phyloP scores from a whole-genome alignment of 2,888 invertebrate genomes.

The Andrena bucephala region DNA sequence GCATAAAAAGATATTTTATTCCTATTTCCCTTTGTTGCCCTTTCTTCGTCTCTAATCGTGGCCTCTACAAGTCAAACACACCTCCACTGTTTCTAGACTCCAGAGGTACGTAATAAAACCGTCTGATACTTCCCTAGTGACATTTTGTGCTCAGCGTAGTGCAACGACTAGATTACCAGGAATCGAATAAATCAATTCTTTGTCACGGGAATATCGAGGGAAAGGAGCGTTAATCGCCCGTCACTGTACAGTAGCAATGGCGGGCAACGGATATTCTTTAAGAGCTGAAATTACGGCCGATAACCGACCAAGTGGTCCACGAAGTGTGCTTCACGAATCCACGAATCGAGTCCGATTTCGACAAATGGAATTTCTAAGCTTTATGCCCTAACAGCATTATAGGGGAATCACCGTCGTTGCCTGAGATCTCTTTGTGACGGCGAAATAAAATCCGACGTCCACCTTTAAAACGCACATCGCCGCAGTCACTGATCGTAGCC shows the following conservation, averaged over 20 bases:
- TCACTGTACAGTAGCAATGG: constrained; percentile 16
- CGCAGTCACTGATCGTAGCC: constrained; percentile 13
- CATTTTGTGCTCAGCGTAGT: background rate
- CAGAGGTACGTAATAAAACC: background rate
- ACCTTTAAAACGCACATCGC: constrained; percentile 7
- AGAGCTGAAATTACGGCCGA: constrained; percentile 67
- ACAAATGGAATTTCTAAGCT: constrained; percentile 64
- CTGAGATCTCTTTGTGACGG: constrained; percentile 30
- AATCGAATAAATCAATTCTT: background rate
- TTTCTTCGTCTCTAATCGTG: too few species aligned
- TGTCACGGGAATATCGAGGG: constrained; percentile 3
- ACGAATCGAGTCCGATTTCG: constrained; percentile 26
- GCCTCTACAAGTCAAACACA: too few species aligned
- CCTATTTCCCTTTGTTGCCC: too few species aligned
- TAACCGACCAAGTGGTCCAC: constrained; percentile 68
- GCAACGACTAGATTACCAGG: background rate
- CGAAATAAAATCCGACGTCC: constrained; percentile 16
- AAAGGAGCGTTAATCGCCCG: constrained; percentile 30
- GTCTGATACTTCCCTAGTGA: too few species aligned
- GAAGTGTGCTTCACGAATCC: constrained; percentile 46
- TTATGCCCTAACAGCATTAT: constrained; percentile 42
- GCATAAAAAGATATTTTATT: too few species aligned
- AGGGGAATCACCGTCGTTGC: constrained; percentile 43
- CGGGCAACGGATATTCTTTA: constrained; percentile 31
- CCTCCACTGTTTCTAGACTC: too few species aligned